Evolutionary conservation across 2,888 invertebrate species (phyloP).

Genomic region (Notocelia uddmanniana): DNA sequence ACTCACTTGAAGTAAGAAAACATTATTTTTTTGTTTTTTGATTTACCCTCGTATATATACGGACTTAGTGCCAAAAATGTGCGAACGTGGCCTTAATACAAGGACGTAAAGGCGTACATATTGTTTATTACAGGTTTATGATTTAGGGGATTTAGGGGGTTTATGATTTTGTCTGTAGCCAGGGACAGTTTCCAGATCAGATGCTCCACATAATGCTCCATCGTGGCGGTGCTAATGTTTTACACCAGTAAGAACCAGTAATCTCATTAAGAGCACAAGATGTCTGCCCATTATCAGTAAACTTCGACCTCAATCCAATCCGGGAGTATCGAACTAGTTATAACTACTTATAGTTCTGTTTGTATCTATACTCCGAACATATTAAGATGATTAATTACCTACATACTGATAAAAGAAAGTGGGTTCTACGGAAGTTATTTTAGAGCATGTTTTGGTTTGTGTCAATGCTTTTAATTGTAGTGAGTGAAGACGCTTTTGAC

Average conservation of each 20-base stretch:
- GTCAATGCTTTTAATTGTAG: background rate
- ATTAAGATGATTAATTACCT: constrained; percentile 29
- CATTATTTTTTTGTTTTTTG: too few species aligned
- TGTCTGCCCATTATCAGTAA: constrained; percentile 38
- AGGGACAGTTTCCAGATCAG: constrained; percentile 10
- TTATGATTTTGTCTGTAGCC: background rate
- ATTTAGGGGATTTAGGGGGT: too few species aligned
- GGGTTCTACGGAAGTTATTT: background rate
- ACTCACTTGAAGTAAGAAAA: too few species aligned
- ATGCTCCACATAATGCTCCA: background rate
- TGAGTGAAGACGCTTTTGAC: background rate
- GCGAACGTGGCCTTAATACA: background rate
- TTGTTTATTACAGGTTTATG: too few species aligned
- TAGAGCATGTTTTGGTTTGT: constrained; percentile 11
- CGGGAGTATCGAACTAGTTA: constrained; percentile 39
- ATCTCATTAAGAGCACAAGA: constrained; percentile 11
- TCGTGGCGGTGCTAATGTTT: background rate
- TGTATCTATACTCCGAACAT: constrained; percentile 13
- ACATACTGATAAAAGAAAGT: constrained; percentile 15
- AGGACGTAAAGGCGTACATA: too few species aligned
- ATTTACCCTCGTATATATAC: too few species aligned
- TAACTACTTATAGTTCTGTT: constrained; percentile 23
- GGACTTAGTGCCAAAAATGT: too few species aligned
- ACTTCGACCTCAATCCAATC: constrained; percentile 27
- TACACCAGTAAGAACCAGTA: constrained; percentile 33